These are phyloP conservation scores for Thamnophis sirtalis DNA, from an alignment of 2,113 vertebrate genomes.

Conservation along the genomic window DNA sequence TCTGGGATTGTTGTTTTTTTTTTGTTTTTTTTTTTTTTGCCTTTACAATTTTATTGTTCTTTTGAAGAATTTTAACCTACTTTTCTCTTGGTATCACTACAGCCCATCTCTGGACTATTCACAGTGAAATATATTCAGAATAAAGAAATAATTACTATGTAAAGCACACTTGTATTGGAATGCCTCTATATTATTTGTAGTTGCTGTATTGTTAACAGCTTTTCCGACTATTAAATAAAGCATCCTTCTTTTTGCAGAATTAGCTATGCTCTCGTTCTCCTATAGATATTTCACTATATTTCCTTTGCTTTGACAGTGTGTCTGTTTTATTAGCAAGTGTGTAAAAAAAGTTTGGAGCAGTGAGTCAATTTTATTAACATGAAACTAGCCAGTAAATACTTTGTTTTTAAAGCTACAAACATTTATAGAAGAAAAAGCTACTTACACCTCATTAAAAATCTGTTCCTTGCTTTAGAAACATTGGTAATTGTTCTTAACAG, in stretches of 20 bases:
- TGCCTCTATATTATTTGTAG: not conserved
- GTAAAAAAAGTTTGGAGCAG: conserved; percentile 8
- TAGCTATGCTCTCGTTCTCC: not conserved
- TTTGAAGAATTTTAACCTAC: not conserved
- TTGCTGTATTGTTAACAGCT: not conserved
- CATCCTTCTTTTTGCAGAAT: not conserved
- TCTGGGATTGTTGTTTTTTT: no score
- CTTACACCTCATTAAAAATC: conserved; percentile 37
- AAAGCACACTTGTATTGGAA: not conserved
- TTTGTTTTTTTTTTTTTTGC: not conserved
- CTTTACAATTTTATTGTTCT: not conserved
- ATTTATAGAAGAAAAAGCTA: conserved; percentile 20
- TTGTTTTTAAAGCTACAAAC: conserved; percentile 8
- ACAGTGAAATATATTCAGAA: not conserved
- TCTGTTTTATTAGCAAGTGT: conserved; percentile 16
- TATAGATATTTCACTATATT: not conserved
- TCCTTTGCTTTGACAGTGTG: not conserved
- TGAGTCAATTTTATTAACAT: conserved; percentile 35
- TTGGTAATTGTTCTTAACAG: conserved; percentile 20
- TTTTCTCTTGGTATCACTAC: not conserved
- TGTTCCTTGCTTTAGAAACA: conserved; percentile 1
- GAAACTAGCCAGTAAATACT: not conserved
- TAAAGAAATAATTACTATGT: not conserved
- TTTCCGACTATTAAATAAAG: conserved; percentile 4
- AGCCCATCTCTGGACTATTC: not conserved